Conservation (phyloP, 2,797 vertebrate species). For the Philypnodon macrostomus region DNA sequence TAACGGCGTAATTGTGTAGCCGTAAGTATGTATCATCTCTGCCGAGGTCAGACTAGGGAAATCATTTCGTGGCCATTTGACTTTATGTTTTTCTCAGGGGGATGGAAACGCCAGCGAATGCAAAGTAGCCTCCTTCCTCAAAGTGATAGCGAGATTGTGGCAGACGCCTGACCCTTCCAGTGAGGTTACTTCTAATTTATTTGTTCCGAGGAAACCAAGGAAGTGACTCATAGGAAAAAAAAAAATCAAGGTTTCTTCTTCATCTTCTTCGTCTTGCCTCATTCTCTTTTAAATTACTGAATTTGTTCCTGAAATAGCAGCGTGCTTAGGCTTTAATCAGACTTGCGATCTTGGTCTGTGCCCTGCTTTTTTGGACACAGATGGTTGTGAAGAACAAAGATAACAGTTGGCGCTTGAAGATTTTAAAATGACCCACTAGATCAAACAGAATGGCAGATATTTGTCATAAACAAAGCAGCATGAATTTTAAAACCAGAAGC, state of each 20-base stretch:
- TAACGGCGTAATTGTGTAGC: constrained; percentile 63
- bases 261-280: constrained; percentile 5
- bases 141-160: constrained; percentile 47
- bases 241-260: constrained; percentile 40
- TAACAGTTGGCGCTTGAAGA: constrained; percentile 33
- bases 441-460: constrained; percentile 34
- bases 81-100: constrained; percentile 60
- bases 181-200: constrained; percentile 66
- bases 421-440: constrained; percentile 28
- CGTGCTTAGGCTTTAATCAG: constrained; percentile 39
- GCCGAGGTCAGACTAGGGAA: constrained; percentile 60
- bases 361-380: constrained; percentile 23
- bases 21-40: constrained; percentile 51
- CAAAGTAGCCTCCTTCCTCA: constrained; percentile 55
- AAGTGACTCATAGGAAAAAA: constrained; percentile 46
- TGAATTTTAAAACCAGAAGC: constrained; percentile 7
- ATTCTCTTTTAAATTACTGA: constrained; percentile 40
- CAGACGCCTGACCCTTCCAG: constrained; percentile 55
- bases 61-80: constrained; percentile 63
- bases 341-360: constrained; percentile 26
- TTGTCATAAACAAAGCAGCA: constrained; percentile 31
- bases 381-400: constrained; percentile 38
- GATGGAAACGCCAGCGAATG: constrained; percentile 42
- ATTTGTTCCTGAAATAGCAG: constrained; percentile 42
- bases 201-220: constrained; percentile 35